phyloP scores from a whole-genome alignment of 2,113 vertebrate species.

The Chamaea fasciata region DNA sequence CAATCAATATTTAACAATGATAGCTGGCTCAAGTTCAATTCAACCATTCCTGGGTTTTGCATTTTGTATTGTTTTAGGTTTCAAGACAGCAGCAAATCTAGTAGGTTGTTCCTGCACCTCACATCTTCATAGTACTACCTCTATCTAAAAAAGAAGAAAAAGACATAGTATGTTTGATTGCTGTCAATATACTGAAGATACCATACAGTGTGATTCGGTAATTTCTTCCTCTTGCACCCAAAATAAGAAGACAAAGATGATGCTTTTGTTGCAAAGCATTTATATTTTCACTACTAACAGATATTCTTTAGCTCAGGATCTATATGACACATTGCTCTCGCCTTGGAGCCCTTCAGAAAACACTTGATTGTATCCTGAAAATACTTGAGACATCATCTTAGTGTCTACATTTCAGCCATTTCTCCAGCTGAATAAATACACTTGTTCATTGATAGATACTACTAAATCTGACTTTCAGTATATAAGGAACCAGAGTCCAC shows the following conservation, averaged over 20 bases:
- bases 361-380: not conserved
- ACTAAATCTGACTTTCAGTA: not conserved
- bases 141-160: not conserved
- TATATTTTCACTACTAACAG: not conserved
- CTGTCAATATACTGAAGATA: not conserved
- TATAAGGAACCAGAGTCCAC: not conserved
- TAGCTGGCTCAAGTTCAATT: not conserved
- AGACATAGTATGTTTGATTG: not conserved
- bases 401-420: not conserved
- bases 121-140: not conserved
- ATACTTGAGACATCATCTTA: not conserved
- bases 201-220: accelerated
- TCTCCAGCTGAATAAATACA: not conserved
- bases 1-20: not conserved
- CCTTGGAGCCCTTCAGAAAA: not conserved
- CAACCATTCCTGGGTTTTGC: not conserved
- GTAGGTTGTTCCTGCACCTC: not conserved
- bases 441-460: not conserved
- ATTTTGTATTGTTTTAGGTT: not conserved
- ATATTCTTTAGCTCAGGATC: not conserved
- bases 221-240: not conserved
- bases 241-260: not conserved
- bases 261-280: not conserved
- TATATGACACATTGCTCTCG: not conserved
- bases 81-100: not conserved